Evolutionary conservation across 2,888 invertebrate species (phyloP), one percentile per base, ranked within the genome.

Genomic region (Carcina quercana): DNA sequence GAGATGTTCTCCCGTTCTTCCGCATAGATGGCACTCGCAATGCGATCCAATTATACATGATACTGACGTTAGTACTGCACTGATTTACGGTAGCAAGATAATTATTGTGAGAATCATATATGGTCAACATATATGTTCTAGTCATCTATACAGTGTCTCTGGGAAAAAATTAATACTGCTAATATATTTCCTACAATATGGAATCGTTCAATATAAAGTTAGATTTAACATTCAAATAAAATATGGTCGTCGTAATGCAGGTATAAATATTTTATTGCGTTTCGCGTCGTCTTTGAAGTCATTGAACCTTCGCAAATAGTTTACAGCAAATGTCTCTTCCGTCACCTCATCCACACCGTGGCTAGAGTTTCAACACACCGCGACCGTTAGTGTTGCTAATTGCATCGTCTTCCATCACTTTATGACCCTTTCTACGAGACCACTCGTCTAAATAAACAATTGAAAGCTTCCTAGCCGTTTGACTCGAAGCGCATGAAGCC

Each of bases 31-130:
- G 59, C 59, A 59, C 70, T 79, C 72, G 62, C 75, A 76, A 79
- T 78, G 73, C 78, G 62, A 75, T 73, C 71, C 72, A 76, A 79
- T 82, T 80, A 79, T 78, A 78, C 64, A 61, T 71, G 76, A 78
- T 74, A 79, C 70, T 46, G 56, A 54, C 58, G 59, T 73, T 74
- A 74, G 67, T 68, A 74, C 65, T 67, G 64, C 59, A 52, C 64
- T 65, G 62, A 68, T 71, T 66, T 62, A 52, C 55, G 61, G 63
- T 62, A 51, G 57, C 43, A 47, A 63, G 50, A 61, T 73, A 76
- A 75, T 76, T 75, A 65, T 59, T 74, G 70, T 80, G 75, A 68
- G 75, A 78, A 72, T 65, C 56, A 45, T 60, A 66, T 59, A 61
- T 51, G 58, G 58, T 11, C n/a, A 24, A 12, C n/a, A n/a, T n/a